phyloP scores from a whole-genome alignment of 1,140 invertebrate species.

The Drosophila sucinea region DNA sequence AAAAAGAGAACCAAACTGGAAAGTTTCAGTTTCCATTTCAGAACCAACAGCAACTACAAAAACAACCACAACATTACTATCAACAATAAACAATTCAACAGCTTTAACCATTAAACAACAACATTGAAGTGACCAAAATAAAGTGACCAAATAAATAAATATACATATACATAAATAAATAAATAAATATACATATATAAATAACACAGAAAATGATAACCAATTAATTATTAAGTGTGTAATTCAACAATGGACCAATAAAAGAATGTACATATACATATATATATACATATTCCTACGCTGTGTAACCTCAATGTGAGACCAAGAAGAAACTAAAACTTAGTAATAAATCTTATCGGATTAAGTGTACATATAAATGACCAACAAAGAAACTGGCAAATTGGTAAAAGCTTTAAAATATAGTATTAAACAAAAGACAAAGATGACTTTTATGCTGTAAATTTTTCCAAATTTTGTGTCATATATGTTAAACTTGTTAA shows the following conservation, averaged over 20 bases:
- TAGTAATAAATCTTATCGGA: background rate
- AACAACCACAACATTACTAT: constrained; percentile 14
- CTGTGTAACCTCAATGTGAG: constrained; percentile 8
- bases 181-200: constrained; percentile 10
- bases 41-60: constrained; percentile 12
- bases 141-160: constrained; percentile 44
- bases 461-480: constrained; percentile 36
- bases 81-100: constrained; percentile 41
- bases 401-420: constrained; percentile 78
- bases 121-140: constrained; percentile 28
- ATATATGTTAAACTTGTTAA: constrained; percentile 1
- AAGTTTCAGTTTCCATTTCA: constrained; percentile 46
- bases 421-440: constrained; percentile 46
- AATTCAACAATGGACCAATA: constrained; percentile 26
- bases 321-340: background rate
- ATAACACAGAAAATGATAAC: constrained; percentile 32
- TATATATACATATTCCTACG: background rate
- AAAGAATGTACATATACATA: constrained; percentile 11
- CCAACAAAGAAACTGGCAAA: constrained; percentile 61
- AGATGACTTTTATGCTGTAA: constrained; percentile 46
- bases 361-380: constrained; percentile 35
- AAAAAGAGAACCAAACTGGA: constrained; percentile 7
- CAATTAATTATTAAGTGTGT: constrained; percentile 59
- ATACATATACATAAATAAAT: constrained; percentile 12
- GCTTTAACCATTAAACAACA: constrained; percentile 40